Percentiles rank a stretch among this genome's conserved stretches.
phyloP scores from a whole-genome alignment of 2,113 vertebrate species.

The Daubentonia madagascariensis region DNA sequence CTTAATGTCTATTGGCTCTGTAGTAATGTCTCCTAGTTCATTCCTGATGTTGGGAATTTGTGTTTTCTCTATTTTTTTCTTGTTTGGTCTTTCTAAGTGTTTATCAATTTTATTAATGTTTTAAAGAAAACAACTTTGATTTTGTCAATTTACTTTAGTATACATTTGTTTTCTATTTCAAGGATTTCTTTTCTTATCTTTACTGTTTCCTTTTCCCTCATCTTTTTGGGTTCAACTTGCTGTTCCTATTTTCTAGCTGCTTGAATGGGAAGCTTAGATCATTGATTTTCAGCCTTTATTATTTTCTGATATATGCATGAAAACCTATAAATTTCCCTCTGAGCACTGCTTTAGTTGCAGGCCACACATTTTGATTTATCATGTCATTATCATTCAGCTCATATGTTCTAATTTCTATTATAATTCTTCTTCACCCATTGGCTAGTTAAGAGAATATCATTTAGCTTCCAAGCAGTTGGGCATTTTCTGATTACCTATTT shows the following conservation, averaged over 20 bases:
- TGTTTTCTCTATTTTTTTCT: neutral
- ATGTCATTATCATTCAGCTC: neutral
- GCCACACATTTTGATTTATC: neutral
- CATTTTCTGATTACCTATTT: neutral
- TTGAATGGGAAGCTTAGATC: neutral
- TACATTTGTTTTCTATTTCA: neutral
- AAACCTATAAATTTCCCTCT: neutral
- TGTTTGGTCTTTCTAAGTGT: neutral
- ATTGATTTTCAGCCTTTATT: neutral
- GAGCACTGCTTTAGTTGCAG: neutral
- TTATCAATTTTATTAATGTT: neutral
- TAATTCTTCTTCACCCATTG: neutral
- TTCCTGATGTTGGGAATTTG: neutral
- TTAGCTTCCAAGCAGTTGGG: neutral
- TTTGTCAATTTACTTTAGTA: neutral
- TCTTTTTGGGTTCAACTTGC: neutral
- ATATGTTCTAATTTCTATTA: conserved; percentile 1
- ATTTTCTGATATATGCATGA: neutral
- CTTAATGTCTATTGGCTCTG: neutral
- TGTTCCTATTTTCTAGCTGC: neutral
- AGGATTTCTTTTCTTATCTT: neutral
- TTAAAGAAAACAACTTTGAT: neutral
- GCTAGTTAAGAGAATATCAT: neutral
- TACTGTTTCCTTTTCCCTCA: neutral
- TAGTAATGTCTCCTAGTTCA: neutral